Percentiles rank a stretch among this genome's conserved stretches.
phyloP scores from a whole-genome alignment of 2,113 vertebrate species.

The Ramphastos sulfuratus region DNA sequence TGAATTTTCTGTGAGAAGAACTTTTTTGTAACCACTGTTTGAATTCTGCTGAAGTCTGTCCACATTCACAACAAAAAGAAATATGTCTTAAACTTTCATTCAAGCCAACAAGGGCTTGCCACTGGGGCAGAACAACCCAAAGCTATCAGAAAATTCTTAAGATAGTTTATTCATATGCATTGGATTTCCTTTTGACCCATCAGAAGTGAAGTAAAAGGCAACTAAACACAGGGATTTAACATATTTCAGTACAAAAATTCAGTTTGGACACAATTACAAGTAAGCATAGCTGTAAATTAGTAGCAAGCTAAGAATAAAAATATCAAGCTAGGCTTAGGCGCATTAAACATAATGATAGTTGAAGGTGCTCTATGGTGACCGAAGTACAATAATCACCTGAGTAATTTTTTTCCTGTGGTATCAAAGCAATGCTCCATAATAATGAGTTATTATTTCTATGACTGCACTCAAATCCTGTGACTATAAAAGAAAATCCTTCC shows the following conservation, averaged over 20 bases:
- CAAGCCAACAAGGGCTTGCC: slow-evolving; percentile 76
- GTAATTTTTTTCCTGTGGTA: not conserved
- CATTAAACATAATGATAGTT: not conserved
- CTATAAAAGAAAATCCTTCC: not conserved
- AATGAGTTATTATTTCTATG: not conserved
- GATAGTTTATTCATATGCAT: slow-evolving; percentile 40
- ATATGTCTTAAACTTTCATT: slow-evolving; percentile 70
- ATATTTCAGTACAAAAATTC: not conserved
- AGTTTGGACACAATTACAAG: not conserved
- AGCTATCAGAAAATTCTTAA: slow-evolving; percentile 73
- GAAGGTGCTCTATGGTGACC: not conserved
- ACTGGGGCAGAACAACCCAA: slow-evolving; percentile 80
- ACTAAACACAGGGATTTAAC: not conserved
- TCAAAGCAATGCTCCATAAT: not conserved
- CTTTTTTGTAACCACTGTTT: not conserved
- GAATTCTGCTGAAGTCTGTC: slow-evolving; percentile 35
- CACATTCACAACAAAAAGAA: slow-evolving; percentile 42
- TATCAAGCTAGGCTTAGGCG: not conserved
- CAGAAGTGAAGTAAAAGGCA: not conserved
- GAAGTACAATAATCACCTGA: not conserved
- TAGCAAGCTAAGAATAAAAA: not conserved
- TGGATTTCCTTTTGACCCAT: not conserved
- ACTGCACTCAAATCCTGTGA: not conserved
- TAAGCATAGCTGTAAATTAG: not conserved
- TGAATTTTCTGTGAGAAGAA: not conserved